A percentile compares a stretch with the other conserved stretches of the same genome.
Conservation (phyloP, 2,797 vertebrate species). For the Carduelis carduelis region DNA sequence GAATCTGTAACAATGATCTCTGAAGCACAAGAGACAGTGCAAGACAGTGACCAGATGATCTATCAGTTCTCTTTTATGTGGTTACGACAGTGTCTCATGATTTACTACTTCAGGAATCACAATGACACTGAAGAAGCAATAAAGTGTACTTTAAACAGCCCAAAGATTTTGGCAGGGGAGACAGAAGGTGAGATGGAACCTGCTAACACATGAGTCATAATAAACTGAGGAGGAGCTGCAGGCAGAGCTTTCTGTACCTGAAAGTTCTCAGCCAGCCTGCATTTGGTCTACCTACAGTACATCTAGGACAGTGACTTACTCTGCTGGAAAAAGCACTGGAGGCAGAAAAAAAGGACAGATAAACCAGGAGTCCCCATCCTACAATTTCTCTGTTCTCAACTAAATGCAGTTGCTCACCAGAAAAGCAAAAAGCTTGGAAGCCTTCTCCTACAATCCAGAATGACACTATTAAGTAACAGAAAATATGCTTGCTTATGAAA, state of each 20-base stretch:
- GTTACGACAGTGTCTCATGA: neutral
- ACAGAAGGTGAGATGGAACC: neutral
- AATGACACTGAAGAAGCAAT: neutral
- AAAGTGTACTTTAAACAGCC: neutral
- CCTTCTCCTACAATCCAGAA: neutral
- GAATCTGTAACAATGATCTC: neutral
- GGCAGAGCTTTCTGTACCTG: neutral
- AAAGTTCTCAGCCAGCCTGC: neutral
- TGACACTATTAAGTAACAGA: neutral
- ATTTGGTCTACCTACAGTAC: neutral
- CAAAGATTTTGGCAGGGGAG: neutral
- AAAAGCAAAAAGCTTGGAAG: neutral
- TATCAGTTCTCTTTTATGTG: accelerated
- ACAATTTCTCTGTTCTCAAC: neutral
- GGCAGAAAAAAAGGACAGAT: neutral
- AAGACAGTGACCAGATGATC: neutral
- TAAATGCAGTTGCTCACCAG: neutral
- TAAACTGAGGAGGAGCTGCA: neutral
- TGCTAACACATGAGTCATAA: neutral
- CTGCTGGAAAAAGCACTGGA: neutral
- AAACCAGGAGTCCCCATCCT: neutral
- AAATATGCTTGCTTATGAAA: neutral
- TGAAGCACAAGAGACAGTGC: neutral
- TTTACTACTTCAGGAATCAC: neutral
- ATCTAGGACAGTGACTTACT: neutral